These are phyloP conservation scores for Heteromyza rotundicornis DNA, from an alignment of 2,888 invertebrate species.

Conservation along the genomic window DNA sequence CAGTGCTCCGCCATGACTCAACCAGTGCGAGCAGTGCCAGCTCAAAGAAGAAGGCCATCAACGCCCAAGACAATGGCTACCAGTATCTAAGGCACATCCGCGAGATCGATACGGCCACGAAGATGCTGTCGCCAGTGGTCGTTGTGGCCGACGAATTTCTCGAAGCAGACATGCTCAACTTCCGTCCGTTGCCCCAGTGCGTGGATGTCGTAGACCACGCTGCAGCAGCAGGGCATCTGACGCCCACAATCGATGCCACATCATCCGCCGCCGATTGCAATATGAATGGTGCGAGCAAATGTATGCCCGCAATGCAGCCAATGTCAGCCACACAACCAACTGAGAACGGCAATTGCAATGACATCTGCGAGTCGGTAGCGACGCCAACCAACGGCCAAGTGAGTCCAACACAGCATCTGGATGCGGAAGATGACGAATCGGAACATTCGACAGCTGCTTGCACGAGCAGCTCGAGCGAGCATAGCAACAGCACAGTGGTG, in stretches of 20 bases:
- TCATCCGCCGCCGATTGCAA: slow-evolving; percentile 43
- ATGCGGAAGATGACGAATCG: slow-evolving; percentile 54
- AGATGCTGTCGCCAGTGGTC: slow-evolving; percentile 55
- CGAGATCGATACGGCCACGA: slow-evolving; percentile 61
- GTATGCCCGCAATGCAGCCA: neutral
- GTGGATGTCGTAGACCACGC: slow-evolving; percentile 49
- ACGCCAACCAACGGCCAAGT: neutral
- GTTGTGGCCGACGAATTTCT: slow-evolving; percentile 47
- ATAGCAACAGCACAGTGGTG: slow-evolving; percentile 57
- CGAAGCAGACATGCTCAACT: slow-evolving; percentile 38
- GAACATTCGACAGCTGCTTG: slow-evolving; percentile 55
- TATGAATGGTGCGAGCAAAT: slow-evolving; percentile 48
- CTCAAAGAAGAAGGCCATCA: slow-evolving; percentile 45
- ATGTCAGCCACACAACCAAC: neutral
- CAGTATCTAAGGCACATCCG: slow-evolving; percentile 61
- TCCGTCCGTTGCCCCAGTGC: slow-evolving; percentile 41
- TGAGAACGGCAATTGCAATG: slow-evolving; percentile 47
- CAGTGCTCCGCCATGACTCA: slow-evolving; percentile 26
- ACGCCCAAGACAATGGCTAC: slow-evolving; percentile 59
- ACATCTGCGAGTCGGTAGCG: neutral
- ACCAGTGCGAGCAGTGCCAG: slow-evolving; percentile 36
- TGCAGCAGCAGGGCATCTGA: slow-evolving; percentile 27
- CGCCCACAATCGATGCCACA: slow-evolving; percentile 22
- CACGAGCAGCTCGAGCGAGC: slow-evolving; percentile 58
- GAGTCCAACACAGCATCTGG: slow-evolving; percentile 33